phyloP scores from a whole-genome alignment of 2,888 invertebrate genomes.

The Erpobdella octoculata region DNA sequence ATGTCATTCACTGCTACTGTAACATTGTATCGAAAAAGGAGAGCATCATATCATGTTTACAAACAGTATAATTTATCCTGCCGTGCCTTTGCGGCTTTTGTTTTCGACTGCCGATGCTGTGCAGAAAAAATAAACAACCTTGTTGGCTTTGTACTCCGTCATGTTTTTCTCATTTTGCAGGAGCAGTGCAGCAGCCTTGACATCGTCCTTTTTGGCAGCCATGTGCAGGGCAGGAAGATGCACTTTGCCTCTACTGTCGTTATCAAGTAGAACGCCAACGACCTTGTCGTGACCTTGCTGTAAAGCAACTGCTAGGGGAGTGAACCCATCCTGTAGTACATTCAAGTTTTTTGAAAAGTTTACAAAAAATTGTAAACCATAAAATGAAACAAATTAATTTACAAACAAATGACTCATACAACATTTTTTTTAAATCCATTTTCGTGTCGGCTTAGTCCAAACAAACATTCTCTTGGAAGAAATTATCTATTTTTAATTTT shows the following conservation, averaged over 20 bases:
- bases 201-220: slow-evolving; percentile 98
- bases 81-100: no score
- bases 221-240: slow-evolving; percentile 95
- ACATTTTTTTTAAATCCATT: no score
- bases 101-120: no score
- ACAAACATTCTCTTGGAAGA: no score
- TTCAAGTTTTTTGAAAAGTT: no score
- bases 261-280: slow-evolving; percentile 90
- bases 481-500: no score
- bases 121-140: no score
- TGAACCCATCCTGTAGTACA: slow-evolving; percentile 86
- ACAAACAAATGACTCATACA: neutral
- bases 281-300: slow-evolving; percentile 89
- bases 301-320: slow-evolving; percentile 96
- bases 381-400: neutral
- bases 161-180: slow-evolving; percentile 97
- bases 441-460: no score
- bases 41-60: no score
- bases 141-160: slow-evolving; percentile 60
- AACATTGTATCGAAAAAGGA: no score
- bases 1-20: no score
- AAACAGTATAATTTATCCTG: no score
- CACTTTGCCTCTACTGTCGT: slow-evolving; percentile 83
- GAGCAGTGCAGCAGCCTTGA: slow-evolving; percentile 88
- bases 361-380: neutral